phyloP scores from a whole-genome alignment of 2,113 vertebrate species.

The Halichoerus grypus region DNA sequence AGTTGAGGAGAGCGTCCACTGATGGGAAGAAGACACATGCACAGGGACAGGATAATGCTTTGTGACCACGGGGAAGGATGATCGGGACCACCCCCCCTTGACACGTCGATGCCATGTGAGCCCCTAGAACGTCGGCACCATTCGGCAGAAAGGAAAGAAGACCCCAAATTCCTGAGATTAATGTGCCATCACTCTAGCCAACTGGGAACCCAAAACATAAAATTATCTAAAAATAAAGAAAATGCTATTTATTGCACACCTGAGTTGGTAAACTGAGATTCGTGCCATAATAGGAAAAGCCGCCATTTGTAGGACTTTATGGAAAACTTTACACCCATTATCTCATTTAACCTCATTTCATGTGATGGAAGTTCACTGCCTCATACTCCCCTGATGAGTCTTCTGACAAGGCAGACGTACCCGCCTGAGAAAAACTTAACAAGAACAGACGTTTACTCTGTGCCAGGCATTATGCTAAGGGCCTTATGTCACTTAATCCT shows the following conservation, averaged over 20 bases:
- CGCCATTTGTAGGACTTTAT: neutral
- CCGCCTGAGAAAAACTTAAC: neutral
- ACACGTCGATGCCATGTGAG: neutral
- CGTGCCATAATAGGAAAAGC: neutral
- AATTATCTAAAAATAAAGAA: neutral
- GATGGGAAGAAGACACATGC: neutral
- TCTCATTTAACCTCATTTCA: neutral
- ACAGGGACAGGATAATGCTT: neutral
- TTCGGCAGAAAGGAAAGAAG: neutral
- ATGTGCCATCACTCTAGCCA: neutral
- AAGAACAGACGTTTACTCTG: neutral
- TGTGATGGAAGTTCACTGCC: neutral
- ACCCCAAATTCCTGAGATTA: neutral
- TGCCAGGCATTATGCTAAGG: neutral
- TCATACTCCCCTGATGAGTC: neutral
- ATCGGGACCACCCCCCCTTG: neutral
- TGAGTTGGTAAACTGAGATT: neutral
- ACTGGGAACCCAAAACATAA: neutral
- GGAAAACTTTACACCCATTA: neutral
- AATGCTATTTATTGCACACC: neutral
- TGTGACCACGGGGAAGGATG: neutral
- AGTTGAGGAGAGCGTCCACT: neutral
- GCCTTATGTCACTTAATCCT: neutral
- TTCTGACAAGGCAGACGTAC: neutral
- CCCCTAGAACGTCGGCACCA: neutral